Base-by-base conservation (phyloP, 2,888 invertebrate genomes). In the Brassicogethes aeneus region DNA sequence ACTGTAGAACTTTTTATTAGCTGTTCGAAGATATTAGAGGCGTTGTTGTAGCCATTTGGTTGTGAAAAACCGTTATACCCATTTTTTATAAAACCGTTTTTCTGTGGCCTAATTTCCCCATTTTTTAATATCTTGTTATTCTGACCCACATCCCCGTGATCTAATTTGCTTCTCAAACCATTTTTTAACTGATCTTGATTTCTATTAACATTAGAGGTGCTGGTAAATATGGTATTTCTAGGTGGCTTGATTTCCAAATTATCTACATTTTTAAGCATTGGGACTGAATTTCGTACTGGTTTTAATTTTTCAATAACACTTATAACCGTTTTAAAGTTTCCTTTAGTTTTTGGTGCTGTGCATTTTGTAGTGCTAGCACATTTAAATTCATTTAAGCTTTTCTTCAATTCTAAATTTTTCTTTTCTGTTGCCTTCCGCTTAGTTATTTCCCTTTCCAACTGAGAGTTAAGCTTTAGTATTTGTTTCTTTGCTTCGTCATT, bases 351-450 rank as follows among this genome's bases (percentile, higher is more conserved):
- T 36, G 15, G 12, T 12, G 16, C 15, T 13, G 32, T 32, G 10
- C 14, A 13, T 2, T 14, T 3, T 8, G n/a, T 30, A 16, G 16
- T 35, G 16, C 14, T 16, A 8, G 8, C 29, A 8, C 14, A 34
- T 15, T 16, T 15, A 8, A 16, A 8, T 7, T 16, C 16, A 12
- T 16, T 32, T 13, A 32, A 13, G 13, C 32, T 10, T 35, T 17
- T 29, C 39, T 10, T 3, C 2, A 82, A 66, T 54, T 76, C 76
- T 44, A 71, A 65, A 55, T 80, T 81, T 17, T 77, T 60, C 50
- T 74, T 73, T 55, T 81, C 80, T 1, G 77, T 72, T 59, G 79
- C 75, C 47, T 75, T 73, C n/a, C 80, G 69, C 49, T 76, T 72
- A 1, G 71, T 68, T 29, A 75, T 76, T 63, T 82, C 81, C 32